A percentile compares a stretch with the other conserved stretches of the same genome.
These are phyloP conservation scores for Amblyornis subalaris DNA, from an alignment of 2,113 vertebrate genomes.

Conservation along the genomic window DNA sequence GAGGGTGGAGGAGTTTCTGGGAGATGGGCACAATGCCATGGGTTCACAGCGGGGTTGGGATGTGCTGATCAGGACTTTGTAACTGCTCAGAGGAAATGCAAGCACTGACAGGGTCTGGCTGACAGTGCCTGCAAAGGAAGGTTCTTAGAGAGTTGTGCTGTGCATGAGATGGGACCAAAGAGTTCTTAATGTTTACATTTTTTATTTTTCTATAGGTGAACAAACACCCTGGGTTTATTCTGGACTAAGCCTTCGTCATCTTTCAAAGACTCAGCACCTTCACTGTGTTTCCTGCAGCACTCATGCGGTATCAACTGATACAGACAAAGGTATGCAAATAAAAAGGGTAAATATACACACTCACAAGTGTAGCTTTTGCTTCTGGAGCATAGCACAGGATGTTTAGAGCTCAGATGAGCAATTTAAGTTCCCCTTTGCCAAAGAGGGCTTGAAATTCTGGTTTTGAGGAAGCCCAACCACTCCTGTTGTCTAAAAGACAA, in stretches of 20 bases:
- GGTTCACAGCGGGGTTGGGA: background rate
- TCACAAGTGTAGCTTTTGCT: background rate
- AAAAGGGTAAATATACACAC: background rate
- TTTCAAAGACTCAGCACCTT: background rate
- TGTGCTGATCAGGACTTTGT: background rate
- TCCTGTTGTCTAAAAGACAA: background rate
- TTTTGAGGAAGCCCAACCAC: background rate
- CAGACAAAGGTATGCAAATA: background rate
- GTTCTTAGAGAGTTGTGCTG: background rate
- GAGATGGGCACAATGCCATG: rapidly evolving
- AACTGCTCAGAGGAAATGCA: background rate
- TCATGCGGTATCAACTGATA: background rate
- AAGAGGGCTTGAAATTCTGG: background rate
- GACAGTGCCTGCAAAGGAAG: background rate
- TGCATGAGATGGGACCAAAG: background rate
- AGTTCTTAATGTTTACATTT: background rate
- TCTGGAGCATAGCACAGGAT: background rate
- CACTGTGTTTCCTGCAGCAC: background rate
- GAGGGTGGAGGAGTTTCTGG: background rate
- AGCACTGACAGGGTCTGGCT: background rate
- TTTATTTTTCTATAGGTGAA: background rate
- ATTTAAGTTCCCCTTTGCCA: background rate
- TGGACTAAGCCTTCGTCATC: background rate
- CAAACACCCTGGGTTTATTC: background rate
- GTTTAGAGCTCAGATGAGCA: background rate